Evolutionary conservation across 2,888 invertebrate species (phyloP), one percentile per base, ranked within the genome.

Genomic region (Hypomecis punctinalis): DNA sequence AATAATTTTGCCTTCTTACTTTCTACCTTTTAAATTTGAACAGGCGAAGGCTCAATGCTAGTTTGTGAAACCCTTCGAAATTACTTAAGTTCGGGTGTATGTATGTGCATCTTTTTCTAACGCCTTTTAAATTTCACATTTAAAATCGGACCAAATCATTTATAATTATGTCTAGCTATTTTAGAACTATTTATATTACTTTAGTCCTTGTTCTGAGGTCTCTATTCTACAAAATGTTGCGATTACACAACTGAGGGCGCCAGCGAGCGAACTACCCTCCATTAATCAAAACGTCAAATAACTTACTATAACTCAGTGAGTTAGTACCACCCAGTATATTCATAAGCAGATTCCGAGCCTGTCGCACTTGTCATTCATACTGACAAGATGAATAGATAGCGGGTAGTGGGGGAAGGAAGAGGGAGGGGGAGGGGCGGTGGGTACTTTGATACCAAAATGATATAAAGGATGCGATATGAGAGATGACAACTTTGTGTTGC

Each of bases 291-390:
- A 47, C 56, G 56, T 56, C 56, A 56, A 47, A 56, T 56, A 56
- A 56, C 40, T 57, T 57, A 42, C 40, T 57, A 80, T 77, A 79
- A 80, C 77, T 78, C 77, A 79, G 81, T 79, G 76, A 43, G 54
- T 53, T 35, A 54, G 80, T 80, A 80, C 78, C 78, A 81, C 77
- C 78, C 76, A 80, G 81, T 80, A 76, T 74, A 74, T 57, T 56
- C 56, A 56, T 56, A 56, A 56, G 56, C 56, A 56, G 56, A 56
- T 56, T 46, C 55, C 37, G 46, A 13, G 13, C 69, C 74, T 78
- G 81, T 78, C 78, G 72, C 78, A 79, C 81, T 82, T 80, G 83
- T 86, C 85, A 85, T 78, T 83, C 80, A 83, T 77, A 75, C 70
- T 53, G 67, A 76, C 85, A 86, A 84, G 81, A 77, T 84, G 85